Evolutionary conservation across 2,797 vertebrate species (phyloP).

Genomic region (Acanthurus leucopareius): DNA sequence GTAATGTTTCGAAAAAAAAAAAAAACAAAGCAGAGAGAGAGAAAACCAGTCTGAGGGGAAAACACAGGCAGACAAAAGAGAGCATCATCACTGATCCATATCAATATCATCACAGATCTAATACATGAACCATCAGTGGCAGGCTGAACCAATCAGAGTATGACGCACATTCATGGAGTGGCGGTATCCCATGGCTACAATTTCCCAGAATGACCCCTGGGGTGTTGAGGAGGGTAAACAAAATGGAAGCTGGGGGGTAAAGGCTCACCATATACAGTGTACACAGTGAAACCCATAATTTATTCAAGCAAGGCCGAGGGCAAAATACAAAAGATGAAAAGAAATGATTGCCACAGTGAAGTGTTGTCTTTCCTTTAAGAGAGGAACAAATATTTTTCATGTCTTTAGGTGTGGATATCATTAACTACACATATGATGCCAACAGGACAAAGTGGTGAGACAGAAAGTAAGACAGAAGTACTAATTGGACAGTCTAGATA

Average conservation of each 20-base stretch:
- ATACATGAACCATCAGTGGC: slow-evolving; percentile 45
- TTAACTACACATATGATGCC: slow-evolving; percentile 48
- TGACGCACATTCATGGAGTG: slow-evolving; percentile 47
- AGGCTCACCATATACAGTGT: slow-evolving; percentile 30
- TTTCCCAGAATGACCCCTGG: slow-evolving; percentile 56
- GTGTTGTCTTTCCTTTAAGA: slow-evolving; percentile 43
- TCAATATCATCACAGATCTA: slow-evolving; percentile 63
- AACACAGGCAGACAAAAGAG: slow-evolving; percentile 28
- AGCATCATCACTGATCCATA: slow-evolving; percentile 66
- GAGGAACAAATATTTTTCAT: slow-evolving; percentile 39
- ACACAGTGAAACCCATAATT: slow-evolving; percentile 55
- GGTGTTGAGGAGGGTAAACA: slow-evolving; percentile 56
- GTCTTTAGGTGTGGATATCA: slow-evolving; percentile 61
- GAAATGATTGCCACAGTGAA: slow-evolving; percentile 43
- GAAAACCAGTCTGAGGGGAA: neutral
- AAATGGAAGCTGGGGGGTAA: slow-evolving; percentile 41
- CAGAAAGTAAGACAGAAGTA: slow-evolving; percentile 57
- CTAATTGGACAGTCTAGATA: slow-evolving; percentile 71
- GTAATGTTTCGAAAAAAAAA: neutral
- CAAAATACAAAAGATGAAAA: slow-evolving; percentile 51
- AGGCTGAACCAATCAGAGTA: slow-evolving; percentile 72
- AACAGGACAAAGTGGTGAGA: slow-evolving; percentile 59
- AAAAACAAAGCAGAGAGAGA: slow-evolving; percentile 14
- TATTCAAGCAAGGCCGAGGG: slow-evolving; percentile 38
- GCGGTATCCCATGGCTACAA: slow-evolving; percentile 74